Evolutionary conservation across 2,888 invertebrate genomes (phyloP).

Genomic region (Hylaea fasciaria): DNA sequence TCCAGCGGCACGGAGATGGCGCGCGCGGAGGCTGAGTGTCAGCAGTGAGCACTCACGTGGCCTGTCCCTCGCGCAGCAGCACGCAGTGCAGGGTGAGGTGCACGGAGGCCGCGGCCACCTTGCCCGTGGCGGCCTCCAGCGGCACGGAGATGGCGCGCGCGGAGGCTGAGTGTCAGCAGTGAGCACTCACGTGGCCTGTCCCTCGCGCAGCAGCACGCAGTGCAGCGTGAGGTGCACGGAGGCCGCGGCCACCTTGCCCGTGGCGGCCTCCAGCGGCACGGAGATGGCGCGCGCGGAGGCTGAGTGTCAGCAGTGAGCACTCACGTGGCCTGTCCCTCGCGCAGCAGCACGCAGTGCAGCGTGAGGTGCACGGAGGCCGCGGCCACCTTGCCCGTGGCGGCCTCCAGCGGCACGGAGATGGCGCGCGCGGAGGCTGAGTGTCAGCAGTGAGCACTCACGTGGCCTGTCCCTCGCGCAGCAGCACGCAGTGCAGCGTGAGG

Average conservation of each 20-base stretch:
- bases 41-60: slow-evolving; percentile 58
- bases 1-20: slow-evolving; percentile 74
- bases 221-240: slow-evolving; percentile 94
- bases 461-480: slow-evolving; percentile 97
- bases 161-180: too few species aligned
- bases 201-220: slow-evolving; percentile 94
- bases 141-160: too few species aligned
- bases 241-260: slow-evolving; percentile 90
- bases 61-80: slow-evolving; percentile 96
- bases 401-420: slow-evolving; percentile 91
- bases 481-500: slow-evolving; percentile 94
- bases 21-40: too few species aligned
- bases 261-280: slow-evolving; percentile 91
- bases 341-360: slow-evolving; percentile 93
- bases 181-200: slow-evolving; percentile 87
- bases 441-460: neutral
- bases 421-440: slow-evolving; percentile 60
- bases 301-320: too few species aligned
- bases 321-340: slow-evolving; percentile 94
- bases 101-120: slow-evolving; percentile 87
- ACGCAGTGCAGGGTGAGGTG: slow-evolving; percentile 88
- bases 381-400: slow-evolving; percentile 89
- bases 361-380: slow-evolving; percentile 94
- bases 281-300: slow-evolving; percentile 81
- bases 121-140: slow-evolving; percentile 89